Conservation (phyloP, 2,113 vertebrate genomes). For the Guaruba guarouba region DNA sequence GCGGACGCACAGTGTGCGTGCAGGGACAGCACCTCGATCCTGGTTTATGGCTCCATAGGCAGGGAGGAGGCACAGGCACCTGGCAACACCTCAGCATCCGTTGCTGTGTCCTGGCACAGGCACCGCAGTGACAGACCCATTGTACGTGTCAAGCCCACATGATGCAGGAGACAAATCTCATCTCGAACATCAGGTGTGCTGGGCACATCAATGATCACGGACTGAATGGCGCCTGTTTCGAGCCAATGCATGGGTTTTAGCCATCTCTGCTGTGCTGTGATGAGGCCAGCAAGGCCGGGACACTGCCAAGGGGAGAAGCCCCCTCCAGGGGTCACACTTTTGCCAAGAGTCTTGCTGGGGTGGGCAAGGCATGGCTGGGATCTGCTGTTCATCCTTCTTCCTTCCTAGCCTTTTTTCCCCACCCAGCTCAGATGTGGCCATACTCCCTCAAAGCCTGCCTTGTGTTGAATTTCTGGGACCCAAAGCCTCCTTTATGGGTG, state of each 20-base stretch:
- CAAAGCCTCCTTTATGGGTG: not conserved
- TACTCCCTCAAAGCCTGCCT: not conserved
- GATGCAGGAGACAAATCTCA: not conserved
- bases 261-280: not conserved
- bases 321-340: not conserved
- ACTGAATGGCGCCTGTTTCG: accelerated
- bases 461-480: not conserved
- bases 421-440: not conserved
- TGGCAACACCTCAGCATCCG: not conserved
- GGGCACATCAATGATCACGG: accelerated
- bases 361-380: not conserved
- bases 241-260: accelerated
- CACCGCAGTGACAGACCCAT: not conserved
- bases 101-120: not conserved
- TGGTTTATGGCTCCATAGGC: accelerated
- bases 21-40: not conserved
- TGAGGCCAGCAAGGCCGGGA: not conserved
- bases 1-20: accelerated
- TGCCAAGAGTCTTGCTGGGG: not conserved
- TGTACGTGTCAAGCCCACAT: accelerated
- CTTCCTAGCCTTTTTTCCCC: not conserved
- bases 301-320: not conserved
- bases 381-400: not conserved
- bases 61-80: not conserved
- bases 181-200: not conserved